phyloP scores from a whole-genome alignment of 2,113 vertebrate genomes.

The Peromyscus californicus region DNA sequence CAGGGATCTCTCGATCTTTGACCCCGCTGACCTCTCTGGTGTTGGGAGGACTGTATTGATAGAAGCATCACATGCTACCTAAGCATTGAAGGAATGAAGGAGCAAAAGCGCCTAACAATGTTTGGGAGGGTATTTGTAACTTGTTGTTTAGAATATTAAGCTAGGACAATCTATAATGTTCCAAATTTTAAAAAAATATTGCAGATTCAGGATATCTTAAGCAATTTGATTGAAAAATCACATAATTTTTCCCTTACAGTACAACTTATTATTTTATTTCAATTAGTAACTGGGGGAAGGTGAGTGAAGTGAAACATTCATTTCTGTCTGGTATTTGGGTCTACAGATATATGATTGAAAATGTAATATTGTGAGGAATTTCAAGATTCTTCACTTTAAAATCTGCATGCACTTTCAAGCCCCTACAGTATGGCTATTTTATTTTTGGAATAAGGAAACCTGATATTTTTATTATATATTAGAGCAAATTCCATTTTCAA shows the following conservation, averaged over 20 bases:
- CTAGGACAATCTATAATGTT: background rate
- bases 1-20: background rate
- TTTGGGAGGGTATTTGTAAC: background rate
- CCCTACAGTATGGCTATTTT: background rate
- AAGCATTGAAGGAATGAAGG: background rate
- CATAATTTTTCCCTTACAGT: background rate
- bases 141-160: background rate
- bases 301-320: constrained; percentile 17
- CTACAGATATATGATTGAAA: background rate
- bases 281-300: background rate
- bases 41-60: background rate
- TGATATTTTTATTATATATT: constrained; percentile 30
- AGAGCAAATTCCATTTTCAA: constrained; percentile 58
- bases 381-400: constrained; percentile 45
- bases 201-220: background rate
- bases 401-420: background rate
- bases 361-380: constrained; percentile 3
- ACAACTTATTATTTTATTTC: constrained; percentile 44
- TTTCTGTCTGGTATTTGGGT: constrained; percentile 34
- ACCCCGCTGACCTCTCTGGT: background rate
- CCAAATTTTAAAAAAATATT: background rate
- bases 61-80: constrained; percentile 21
- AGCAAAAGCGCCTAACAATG: background rate
- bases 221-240: background rate
- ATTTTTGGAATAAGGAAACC: constrained; percentile 49